phyloP scores from a whole-genome alignment of 2,888 invertebrate species.

The Crioceris asparagi region DNA sequence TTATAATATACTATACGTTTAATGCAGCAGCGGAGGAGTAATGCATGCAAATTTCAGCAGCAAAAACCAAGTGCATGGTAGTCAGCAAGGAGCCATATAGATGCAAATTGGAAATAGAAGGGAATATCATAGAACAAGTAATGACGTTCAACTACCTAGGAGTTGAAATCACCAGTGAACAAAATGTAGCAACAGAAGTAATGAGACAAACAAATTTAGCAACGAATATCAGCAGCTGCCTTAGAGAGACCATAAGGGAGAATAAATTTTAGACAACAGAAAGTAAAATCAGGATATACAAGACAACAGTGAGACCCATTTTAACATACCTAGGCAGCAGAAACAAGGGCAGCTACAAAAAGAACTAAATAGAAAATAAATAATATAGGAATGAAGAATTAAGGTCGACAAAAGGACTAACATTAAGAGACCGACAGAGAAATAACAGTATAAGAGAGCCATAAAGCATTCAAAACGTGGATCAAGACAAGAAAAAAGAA shows the following conservation, averaged over 20 bases:
- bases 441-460: neutral
- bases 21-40: neutral
- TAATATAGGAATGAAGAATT: neutral
- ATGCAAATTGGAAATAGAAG: constrained; percentile 2
- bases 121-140: constrained; percentile 1
- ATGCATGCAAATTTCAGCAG: neutral
- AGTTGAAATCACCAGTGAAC: neutral
- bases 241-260: neutral
- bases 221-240: neutral
- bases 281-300: too few relatives aligned
- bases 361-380: neutral
- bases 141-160: neutral
- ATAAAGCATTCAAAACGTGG: neutral
- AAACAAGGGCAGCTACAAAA: neutral
- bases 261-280: constrained; percentile 1
- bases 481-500: neutral
- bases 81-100: neutral
- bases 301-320: neutral
- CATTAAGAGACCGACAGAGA: neutral
- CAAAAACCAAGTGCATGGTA: too few relatives aligned
- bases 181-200: neutral
- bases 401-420: neutral
- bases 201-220: constrained; percentile 3
- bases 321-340: neutral
- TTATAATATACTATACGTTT: neutral